Evolutionary conservation across 2,888 invertebrate genomes (phyloP).

Genomic region (Conchocele bisecta): DNA sequence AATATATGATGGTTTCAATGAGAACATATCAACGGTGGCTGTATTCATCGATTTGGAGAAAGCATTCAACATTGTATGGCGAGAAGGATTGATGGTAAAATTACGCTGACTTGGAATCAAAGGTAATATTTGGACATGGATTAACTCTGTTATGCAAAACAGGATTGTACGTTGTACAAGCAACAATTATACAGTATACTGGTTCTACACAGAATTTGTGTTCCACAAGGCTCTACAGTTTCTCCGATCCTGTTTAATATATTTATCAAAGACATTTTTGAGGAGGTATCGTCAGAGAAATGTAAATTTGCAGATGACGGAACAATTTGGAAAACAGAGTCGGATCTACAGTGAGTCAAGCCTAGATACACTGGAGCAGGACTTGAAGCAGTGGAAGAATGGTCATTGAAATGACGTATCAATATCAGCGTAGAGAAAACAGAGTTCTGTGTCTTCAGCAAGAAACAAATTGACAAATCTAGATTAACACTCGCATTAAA

Average conservation of each 20-base stretch:
- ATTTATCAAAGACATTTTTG: constrained; percentile 14
- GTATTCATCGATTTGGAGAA: constrained; percentile 31
- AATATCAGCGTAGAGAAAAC: constrained; percentile 11
- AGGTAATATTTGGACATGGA: constrained; percentile 20
- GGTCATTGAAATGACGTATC: too few relatives aligned
- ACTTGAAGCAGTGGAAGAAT: constrained; percentile 21
- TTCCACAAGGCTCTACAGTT: constrained; percentile 32
- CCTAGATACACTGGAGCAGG: not conserved
- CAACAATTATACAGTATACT: not conserved
- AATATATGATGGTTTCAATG: constrained; percentile 25
- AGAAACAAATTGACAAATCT: not conserved
- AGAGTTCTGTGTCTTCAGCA: not conserved
- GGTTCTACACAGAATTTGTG: not conserved
- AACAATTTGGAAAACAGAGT: constrained; percentile 31
- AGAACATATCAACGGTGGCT: constrained; percentile 7
- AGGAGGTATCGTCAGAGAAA: not conserved
- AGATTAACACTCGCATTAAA: not conserved
- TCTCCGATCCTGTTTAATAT: constrained; percentile 36
- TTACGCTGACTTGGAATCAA: constrained; percentile 13
- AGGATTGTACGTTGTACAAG: constrained; percentile 5
- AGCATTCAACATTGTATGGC: constrained; percentile 38
- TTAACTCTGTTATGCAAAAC: too few relatives aligned
- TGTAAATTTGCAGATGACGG: constrained; percentile 43
- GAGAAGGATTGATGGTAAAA: constrained; percentile 24
- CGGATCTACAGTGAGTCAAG: not conserved